A percentile compares a stretch with the other conserved stretches of the same genome.
Evolutionary conservation across 2,888 invertebrate genomes (phyloP).

Genomic region (Eristalis pertinax): DNA sequence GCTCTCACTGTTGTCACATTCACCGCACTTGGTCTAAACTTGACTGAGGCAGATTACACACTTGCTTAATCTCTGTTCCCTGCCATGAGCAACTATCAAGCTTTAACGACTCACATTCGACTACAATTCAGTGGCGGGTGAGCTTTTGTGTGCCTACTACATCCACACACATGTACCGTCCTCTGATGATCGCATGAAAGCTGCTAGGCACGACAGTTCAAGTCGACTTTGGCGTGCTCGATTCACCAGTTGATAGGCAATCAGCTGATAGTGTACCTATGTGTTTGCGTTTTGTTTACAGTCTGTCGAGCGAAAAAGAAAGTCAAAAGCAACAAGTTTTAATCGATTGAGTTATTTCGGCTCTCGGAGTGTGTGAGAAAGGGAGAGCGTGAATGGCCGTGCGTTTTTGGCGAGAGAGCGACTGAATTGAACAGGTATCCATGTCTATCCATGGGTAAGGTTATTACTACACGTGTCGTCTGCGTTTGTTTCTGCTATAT

Average conservation of each 20-base stretch:
- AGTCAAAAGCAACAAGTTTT: conserved; percentile 22
- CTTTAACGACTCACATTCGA: conserved; percentile 17
- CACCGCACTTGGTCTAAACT: conserved; percentile 48
- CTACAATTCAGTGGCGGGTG: background rate
- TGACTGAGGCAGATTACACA: conserved; percentile 46
- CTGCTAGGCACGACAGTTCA: background rate
- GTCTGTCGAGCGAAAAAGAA: background rate
- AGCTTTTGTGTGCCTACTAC: conserved; percentile 24
- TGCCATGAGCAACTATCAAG: conserved; percentile 21
- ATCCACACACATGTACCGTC: background rate
- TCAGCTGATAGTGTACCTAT: conserved; percentile 3
- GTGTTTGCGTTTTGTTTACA: background rate
- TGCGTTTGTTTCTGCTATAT: conserved; percentile 9
- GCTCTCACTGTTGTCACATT: conserved; percentile 19
- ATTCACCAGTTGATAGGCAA: conserved; percentile 7
- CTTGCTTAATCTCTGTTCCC: conserved; percentile 9
- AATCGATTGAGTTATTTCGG: background rate
- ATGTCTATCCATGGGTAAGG: conserved; percentile 25
- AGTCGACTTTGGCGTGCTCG: background rate
- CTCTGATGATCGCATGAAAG: conserved; percentile 53
- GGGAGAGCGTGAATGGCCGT: background rate
- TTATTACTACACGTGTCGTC: conserved; percentile 42
- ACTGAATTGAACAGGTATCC: conserved; percentile 5
- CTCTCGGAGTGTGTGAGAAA: background rate
- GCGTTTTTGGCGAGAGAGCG: background rate